A percentile compares a stretch with the other conserved stretches of the same genome.
phyloP scores from a whole-genome alignment of 2,888 invertebrate species.

The Macrosoma leucophasiata region DNA sequence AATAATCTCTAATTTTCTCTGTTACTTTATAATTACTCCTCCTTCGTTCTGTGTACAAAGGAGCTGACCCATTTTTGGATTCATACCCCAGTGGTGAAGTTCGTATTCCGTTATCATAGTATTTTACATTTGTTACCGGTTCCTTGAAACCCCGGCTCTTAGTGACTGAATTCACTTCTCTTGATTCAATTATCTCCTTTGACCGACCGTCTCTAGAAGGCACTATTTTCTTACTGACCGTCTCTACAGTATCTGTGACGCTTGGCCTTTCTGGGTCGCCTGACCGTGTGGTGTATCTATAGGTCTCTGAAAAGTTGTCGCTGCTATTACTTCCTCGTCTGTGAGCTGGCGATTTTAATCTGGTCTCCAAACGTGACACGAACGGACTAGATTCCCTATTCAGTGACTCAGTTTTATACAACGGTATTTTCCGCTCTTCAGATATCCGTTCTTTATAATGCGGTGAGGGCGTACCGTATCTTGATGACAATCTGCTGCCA shows the following conservation, averaged over 20 bases:
- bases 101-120: constrained; percentile 71
- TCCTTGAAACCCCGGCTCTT: constrained; percentile 77
- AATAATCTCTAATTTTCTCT: constrained; percentile 70
- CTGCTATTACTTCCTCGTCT: constrained; percentile 81
- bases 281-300: constrained; percentile 79
- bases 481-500: constrained; percentile 60
- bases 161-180: constrained; percentile 81
- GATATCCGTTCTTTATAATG: constrained; percentile 66
- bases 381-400: constrained; percentile 68
- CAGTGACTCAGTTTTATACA: constrained; percentile 66
- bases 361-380: constrained; percentile 58
- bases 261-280: constrained; percentile 81
- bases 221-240: constrained; percentile 80
- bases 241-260: constrained; percentile 82
- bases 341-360: constrained; percentile 64
- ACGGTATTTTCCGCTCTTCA: constrained; percentile 59
- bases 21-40: constrained; percentile 65
- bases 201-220: constrained; percentile 79
- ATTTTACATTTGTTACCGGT: constrained; percentile 62
- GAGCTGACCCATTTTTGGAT: constrained; percentile 46
- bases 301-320: constrained; percentile 83
- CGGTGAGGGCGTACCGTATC: constrained; percentile 65
- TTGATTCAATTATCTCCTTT: constrained; percentile 81
- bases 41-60: constrained; percentile 56
- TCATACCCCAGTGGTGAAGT: constrained; percentile 49